Base-by-base conservation (phyloP, 1,140 invertebrate genomes). In the Pogonognathellus flavescens region DNA sequence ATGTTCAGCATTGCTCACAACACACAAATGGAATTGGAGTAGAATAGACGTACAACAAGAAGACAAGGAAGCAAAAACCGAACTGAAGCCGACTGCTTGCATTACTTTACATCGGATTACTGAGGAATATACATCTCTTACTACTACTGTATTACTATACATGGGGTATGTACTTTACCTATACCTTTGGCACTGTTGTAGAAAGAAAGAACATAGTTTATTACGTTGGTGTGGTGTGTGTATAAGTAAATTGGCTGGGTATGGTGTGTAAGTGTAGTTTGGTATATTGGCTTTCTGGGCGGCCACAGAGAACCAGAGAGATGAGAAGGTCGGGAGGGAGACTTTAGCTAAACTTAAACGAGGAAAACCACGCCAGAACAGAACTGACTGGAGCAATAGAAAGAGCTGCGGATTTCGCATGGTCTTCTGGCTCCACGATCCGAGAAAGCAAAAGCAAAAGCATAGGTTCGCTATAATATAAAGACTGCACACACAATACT, bases 11-110 rank as follows among this genome's bases (percentile, higher is more conserved):
- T 31, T 49, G 31, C 31, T n/a, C 31, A 6, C 31, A 31, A 41
- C n/a, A 49, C 66, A 22, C 41, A 76, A 41, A 76, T 66, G 22
- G 62, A 31, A 50, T 49, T 50, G 25, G 41, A 76, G 49, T 76
- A n/a, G 70, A 76, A 76, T 76, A 50, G 70, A 76, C 70, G 70
- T 31, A 18, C 70, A 49, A 31, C 70, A 49, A 31, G 70, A 76
- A 66, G 25, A 25, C 62, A 66, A 66, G 62, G 62, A 25, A 66
- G 62, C 20, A 13, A 20, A 13, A 66, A 66, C 62, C 62, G 8
- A 25, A 66, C 18, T 13, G 25, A 22, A 66, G 20, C 22, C 22
- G 25, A 66, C 62, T 31, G 25, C 9, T 49, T 76, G 31, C 70
- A 49, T 76, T 31, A 76, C 70, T 18, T 50, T 49, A 76, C 70